Percentiles rank a stretch among this genome's conserved stretches.
phyloP scores from a whole-genome alignment of 2,797 vertebrate species.

The Hyperoplus immaculatus region DNA sequence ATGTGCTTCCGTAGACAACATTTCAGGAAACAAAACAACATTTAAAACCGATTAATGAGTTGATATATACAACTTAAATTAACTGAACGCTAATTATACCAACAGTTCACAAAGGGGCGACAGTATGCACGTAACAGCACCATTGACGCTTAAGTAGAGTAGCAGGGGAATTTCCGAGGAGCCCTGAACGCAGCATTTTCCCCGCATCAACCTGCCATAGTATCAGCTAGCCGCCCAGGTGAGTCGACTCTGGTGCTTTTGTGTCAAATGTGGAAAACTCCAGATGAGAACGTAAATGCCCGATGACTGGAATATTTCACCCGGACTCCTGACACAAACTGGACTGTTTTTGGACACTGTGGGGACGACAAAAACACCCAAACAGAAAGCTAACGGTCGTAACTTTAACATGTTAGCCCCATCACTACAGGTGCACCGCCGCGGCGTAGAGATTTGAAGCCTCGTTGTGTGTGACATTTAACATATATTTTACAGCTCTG shows the following conservation, averaged over 20 bases:
- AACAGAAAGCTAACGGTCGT: not conserved
- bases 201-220: conserved; percentile 57
- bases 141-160: no score
- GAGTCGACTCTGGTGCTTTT: conserved; percentile 9
- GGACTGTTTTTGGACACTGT: not conserved
- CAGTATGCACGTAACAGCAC: not conserved
- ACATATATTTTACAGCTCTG: not conserved
- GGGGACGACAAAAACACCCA: no score
- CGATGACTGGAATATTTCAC: conserved; percentile 21
- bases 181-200: conserved; percentile 44
- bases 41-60: no score
- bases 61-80: not conserved
- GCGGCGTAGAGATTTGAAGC: conserved; percentile 13
- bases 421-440: conserved; percentile 54
- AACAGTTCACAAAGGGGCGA: not conserved
- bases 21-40: no score
- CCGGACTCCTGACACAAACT: conserved; percentile 2
- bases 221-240: conserved; percentile 21
- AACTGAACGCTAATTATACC: no score
- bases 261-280: conserved; percentile 51
- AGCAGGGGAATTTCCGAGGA: conserved; percentile 5
- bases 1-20: no score
- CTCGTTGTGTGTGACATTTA: not conserved
- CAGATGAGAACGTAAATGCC: conserved; percentile 29
- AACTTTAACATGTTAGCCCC: conserved; percentile 32